Base-by-base conservation (phyloP, 2,797 vertebrate genomes). In the Nasua narica region DNA sequence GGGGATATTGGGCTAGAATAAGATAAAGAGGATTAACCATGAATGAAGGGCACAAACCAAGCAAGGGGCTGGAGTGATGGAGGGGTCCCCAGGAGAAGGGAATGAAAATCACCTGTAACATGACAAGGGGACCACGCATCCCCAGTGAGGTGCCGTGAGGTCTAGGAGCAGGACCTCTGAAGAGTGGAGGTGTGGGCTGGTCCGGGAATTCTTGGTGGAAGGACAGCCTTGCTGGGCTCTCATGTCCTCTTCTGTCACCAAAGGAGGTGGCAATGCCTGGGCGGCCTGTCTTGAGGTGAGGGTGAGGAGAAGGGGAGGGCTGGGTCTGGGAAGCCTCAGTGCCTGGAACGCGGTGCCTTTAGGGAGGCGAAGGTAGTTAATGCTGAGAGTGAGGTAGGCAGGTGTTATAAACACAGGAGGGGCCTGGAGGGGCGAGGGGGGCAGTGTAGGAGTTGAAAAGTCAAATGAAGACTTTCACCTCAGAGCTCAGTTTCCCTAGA, bases 101-200 rank as follows among this genome's bases (percentile, higher is more conserved):
- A 1, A 7, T 16, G 58, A 43, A 43, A 52, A 52, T 16, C 21
- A 25, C 2, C 0, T 21, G 65, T 35, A 21, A 15, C 21, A 2
- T 60, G 56, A 70, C n/a, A 6, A 15, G n/a, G 74, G 78, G n/a
- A 58, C 1, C 6, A 0, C 83, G 8, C 35, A 19, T 54, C 4
- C 21, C 6, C 1, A 14, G 21, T 37, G 29, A 4, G 58, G 76
- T 7, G 1, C 60, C 23, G 5, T 62, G 58, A 56, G 3, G 27
- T 16, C 81, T 25, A 32, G 69, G 14, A 77, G 56, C 43, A n/a
- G 40, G 21, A 16, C 9, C 29, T 11, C 23, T 3, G 48, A 37
- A 25, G 48, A 12, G 40, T 2, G 1, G 3, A 35, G 21, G 23
- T n/a, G 23, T 27, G 23, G 54, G 18, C 37, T 37, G 12, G 9